A percentile compares a stretch with the other conserved stretches of the same genome.
phyloP scores from a whole-genome alignment of 2,113 vertebrate genomes.

The Myiozetetes cayanensis region DNA sequence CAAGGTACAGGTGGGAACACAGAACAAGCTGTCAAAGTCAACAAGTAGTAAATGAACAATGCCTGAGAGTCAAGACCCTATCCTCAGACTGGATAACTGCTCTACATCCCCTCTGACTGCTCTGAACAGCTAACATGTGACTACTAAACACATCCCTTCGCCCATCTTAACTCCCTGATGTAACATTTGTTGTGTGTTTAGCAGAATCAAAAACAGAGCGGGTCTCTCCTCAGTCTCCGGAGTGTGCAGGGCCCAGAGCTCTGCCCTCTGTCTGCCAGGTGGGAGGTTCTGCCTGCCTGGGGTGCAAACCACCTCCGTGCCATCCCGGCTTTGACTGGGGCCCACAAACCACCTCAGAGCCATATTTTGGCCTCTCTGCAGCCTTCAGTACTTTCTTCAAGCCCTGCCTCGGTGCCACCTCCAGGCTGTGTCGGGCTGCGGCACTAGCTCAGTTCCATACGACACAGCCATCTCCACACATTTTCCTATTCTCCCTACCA shows the following conservation, averaged over 20 bases:
- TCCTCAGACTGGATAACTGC: rapidly evolving
- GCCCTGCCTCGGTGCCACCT: background rate
- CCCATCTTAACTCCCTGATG: rapidly evolving
- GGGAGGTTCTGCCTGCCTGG: background rate
- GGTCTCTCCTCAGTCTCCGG: background rate
- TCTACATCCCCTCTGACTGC: background rate
- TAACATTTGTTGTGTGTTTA: background rate
- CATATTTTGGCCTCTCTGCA: background rate
- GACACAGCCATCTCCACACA: rapidly evolving
- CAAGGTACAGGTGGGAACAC: background rate
- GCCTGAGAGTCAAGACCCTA: background rate
- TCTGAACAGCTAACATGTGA: background rate
- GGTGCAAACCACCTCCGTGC: background rate
- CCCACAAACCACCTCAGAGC: background rate
- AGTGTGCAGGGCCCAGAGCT: rapidly evolving
- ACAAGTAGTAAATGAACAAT: background rate
- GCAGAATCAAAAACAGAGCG: background rate
- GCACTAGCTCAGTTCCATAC: rapidly evolving
- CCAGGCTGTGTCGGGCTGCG: background rate
- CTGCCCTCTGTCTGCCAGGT: rapidly evolving
- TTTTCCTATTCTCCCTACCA: background rate
- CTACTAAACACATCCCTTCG: background rate
- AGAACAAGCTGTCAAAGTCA: background rate
- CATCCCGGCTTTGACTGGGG: rapidly evolving
- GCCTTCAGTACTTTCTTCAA: background rate